Evolutionary conservation across 1,140 invertebrate species (phyloP).

Genomic region (Holcopasites calliopsidis): DNA sequence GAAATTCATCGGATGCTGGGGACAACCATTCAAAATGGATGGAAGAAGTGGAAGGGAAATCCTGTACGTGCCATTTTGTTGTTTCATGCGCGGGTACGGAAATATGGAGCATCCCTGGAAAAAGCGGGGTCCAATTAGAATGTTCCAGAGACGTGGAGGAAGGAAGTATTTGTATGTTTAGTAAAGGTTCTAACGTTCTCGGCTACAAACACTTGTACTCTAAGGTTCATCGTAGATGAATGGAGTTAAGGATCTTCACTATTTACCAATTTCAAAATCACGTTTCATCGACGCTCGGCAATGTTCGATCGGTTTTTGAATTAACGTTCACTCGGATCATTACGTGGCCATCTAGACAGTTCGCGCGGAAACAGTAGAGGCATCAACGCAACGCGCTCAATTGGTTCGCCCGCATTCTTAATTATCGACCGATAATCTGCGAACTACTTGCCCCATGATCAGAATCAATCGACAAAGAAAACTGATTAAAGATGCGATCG

Average conservation of each 20-base stretch:
- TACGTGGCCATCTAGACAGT: neutral
- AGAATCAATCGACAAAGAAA: neutral
- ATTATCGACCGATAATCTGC: neutral
- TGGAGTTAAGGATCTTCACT: too few species aligned
- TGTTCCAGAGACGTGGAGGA: too few species aligned
- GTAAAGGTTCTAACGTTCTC: too few species aligned
- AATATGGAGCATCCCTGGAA: neutral
- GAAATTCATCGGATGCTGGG: too few species aligned
- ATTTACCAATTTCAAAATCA: too few species aligned
- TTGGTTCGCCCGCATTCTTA: too few species aligned
- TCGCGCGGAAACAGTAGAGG: neutral
- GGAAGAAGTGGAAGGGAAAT: neutral
- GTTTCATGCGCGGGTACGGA: neutral
- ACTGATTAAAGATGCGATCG: neutral
- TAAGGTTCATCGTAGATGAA: too few species aligned
- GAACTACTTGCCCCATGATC: too few species aligned
- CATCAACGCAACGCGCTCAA: too few species aligned
- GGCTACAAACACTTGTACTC: too few species aligned
- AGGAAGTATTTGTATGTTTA: neutral
- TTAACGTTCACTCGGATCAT: neutral
- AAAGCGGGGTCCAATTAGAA: neutral
- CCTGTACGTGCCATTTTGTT: constrained; percentile 39
- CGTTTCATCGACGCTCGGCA: too few species aligned
- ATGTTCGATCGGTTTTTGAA: neutral
- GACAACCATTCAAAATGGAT: neutral